Evolutionary conservation across 2,888 invertebrate genomes (phyloP), one percentile per base, ranked within the genome.

Genomic region (Strigamia crassipes): DNA sequence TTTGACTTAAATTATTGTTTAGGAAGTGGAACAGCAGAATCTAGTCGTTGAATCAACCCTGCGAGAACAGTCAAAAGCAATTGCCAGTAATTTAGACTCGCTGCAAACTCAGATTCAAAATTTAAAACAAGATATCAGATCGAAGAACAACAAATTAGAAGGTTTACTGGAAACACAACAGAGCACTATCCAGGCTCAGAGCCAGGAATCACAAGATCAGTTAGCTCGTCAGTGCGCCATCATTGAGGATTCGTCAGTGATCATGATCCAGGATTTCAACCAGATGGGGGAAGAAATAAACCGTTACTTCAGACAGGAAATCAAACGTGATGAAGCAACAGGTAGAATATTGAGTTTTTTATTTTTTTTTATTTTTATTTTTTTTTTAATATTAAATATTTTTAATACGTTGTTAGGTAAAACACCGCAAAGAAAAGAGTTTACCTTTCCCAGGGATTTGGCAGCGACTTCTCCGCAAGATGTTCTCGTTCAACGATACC

Each of bases 181-280:
- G 31, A 73, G 3, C 12, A 12, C 73, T 15, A 8, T 73, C 27
- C 73, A 73, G 27, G 31, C 27, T 73, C 27, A 73, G 13, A 27
- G 12, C 1, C 73, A 27, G 15, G 73, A 73, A 31, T 73, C 73
- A 1, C 73, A 73, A 27, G 73, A 73, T 2, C 73, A 73, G 31
- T 13, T 73, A 1, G 73, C 27, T 12, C 23, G 73, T 3, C 27
- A 27, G 27, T 73, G 73, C 8, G 73, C 73, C 1, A n/a, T 27
- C 5, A 73, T n/a, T 73, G 73, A 73, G 27, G 73, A 73, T 73
- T 73, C 73, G 13, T 73, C 73, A 12, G n/a, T 73, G 31, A 73
- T 73, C 31, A 73, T 73, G 73, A 23, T 73, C 4, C 73, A 73
- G 27, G 73, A 73, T 73, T 73, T 73, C n/a, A 73, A 27, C 31